Conservation (phyloP, 1,140 invertebrate species). For the Pseudomyrmex concolor region DNA sequence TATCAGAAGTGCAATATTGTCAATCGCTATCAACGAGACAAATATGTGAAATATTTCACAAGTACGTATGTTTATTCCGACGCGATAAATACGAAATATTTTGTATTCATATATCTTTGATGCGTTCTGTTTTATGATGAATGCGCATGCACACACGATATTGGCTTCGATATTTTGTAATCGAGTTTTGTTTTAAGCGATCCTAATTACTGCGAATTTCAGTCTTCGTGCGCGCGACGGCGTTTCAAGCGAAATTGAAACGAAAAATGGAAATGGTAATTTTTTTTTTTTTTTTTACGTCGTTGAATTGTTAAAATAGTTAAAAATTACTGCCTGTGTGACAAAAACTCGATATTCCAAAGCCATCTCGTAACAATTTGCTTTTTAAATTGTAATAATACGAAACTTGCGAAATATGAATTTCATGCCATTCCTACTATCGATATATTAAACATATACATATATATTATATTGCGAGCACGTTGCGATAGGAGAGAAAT, state of each 20-base stretch:
- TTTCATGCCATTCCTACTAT: conserved; percentile 30
- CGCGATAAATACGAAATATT: too few relatives aligned
- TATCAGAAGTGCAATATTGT: background rate
- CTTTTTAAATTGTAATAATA: conserved; percentile 5
- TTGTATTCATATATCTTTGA: too few relatives aligned
- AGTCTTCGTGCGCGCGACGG: background rate
- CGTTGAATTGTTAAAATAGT: background rate
- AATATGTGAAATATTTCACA: background rate
- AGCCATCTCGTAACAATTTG: background rate
- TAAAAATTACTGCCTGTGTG: too few relatives aligned
- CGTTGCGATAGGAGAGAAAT: conserved; percentile 33
- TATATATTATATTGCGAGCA: background rate
- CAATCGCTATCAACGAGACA: background rate
- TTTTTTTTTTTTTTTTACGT: too few relatives aligned
- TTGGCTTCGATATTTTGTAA: conserved; percentile 11
- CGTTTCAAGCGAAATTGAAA: conserved; percentile 31
- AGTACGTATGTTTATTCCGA: background rate
- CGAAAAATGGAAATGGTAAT: background rate
- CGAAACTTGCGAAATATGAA: conserved; percentile 12
- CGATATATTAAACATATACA: conserved; percentile 31
- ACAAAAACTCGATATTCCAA: too few relatives aligned
- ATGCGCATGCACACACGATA: background rate
- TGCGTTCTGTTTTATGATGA: background rate
- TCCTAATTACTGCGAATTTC: conserved; percentile 34
- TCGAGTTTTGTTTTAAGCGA: conserved; percentile 6